These are phyloP conservation scores for Cremastinae sp. DNA, from an alignment of 2,888 invertebrate genomes.

Conservation along the genomic window DNA sequence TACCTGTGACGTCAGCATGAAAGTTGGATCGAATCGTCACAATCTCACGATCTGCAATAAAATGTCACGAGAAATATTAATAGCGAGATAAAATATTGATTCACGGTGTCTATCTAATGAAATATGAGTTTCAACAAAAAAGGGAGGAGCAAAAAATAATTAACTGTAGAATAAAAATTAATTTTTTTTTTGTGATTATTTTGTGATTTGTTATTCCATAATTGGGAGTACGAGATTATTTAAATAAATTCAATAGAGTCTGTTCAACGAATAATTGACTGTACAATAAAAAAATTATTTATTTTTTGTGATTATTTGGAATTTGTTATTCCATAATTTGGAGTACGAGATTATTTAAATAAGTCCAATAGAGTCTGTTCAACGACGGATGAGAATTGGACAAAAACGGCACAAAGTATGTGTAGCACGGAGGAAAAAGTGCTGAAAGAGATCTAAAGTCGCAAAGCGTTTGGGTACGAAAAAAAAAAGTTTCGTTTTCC, in stretches of 20 bases:
- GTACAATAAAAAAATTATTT: too few species aligned
- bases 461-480: conserved; percentile 11
- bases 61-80: conserved; percentile 10
- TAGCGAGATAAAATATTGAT: too few species aligned
- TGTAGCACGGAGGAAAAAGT: conserved; percentile 24
- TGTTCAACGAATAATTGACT: too few species aligned
- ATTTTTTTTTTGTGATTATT: too few species aligned
- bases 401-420: conserved; percentile 32
- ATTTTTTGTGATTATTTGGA: too few species aligned
- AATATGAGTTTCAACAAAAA: too few species aligned
- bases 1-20: conserved; percentile 47
- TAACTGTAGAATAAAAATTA: too few species aligned
- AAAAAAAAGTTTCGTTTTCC: not conserved
- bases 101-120: too few species aligned
- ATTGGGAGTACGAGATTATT: not conserved
- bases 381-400: conserved; percentile 38
- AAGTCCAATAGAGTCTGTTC: conserved; percentile 1
- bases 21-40: conserved; percentile 45
- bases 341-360: too few species aligned
- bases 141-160: too few species aligned
- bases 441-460: conserved; percentile 32
- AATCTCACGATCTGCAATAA: conserved; percentile 29
- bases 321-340: not conserved
- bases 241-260: conserved; percentile 6
- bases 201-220: too few species aligned